phyloP scores from a whole-genome alignment of 2,888 invertebrate species.

The Biston betularia region DNA sequence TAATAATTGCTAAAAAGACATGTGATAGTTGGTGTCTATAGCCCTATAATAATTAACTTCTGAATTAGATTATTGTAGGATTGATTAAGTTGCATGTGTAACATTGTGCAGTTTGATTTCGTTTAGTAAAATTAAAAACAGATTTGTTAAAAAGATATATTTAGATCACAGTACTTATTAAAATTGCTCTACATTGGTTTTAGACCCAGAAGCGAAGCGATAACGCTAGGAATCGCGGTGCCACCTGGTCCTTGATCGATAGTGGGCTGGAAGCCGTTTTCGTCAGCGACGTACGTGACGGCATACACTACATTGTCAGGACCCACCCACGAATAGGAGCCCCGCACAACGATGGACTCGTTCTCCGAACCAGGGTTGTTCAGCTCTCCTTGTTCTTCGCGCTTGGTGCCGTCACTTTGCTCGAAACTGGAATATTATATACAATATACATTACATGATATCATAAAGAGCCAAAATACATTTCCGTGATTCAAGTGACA shows the following conservation, averaged over 20 bases:
- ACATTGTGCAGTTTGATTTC: too few species aligned
- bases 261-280: conserved; percentile 84
- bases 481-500: too few species aligned
- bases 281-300: conserved; percentile 83
- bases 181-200: not conserved
- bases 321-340: conserved; percentile 80
- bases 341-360: conserved; percentile 79
- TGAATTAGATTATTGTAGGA: too few species aligned
- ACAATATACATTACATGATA: not conserved
- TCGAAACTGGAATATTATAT: conserved; percentile 65
- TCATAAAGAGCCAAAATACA: too few species aligned
- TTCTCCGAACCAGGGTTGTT: conserved; percentile 83
- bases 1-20: too few species aligned
- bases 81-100: too few species aligned
- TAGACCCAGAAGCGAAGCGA: conserved; percentile 66
- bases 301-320: conserved; percentile 81
- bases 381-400: conserved; percentile 80
- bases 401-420: conserved; percentile 82
- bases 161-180: conserved; percentile 27
- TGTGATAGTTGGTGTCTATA: too few species aligned
- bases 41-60: too few species aligned
- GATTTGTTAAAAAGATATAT: conserved; percentile 12
- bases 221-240: conserved; percentile 60
- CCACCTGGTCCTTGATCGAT: conserved; percentile 68
- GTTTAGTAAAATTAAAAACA: not conserved